Evolutionary conservation across 2,113 vertebrate species (phyloP).

Genomic region (Lethenteron camtschaticum): DNA sequence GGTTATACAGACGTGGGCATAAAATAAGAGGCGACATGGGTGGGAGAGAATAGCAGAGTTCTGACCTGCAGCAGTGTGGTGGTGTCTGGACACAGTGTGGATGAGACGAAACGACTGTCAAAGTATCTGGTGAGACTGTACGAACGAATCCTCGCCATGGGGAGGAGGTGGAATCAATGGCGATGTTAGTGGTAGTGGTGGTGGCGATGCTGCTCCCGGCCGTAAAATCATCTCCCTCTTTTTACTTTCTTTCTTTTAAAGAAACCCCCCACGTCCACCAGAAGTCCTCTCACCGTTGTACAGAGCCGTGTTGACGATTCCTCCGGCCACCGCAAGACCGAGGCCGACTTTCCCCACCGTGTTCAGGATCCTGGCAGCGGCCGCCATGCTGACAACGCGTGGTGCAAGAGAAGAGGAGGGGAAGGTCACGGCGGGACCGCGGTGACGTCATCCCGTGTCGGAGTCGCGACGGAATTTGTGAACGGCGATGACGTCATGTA

Average conservation of each 20-base stretch:
- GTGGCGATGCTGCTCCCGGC: neutral
- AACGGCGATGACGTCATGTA: no score
- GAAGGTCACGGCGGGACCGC: slow-evolving; percentile 1
- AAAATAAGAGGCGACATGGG: no score
- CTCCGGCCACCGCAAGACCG: slow-evolving; percentile 53
- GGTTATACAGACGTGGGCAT: no score
- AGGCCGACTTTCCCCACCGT: slow-evolving; percentile 72
- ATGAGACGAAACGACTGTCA: no score
- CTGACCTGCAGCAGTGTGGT: no score
- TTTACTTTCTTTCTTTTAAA: no score
- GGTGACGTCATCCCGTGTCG: neutral
- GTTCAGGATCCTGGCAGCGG: slow-evolving; percentile 52
- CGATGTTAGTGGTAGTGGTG: neutral
- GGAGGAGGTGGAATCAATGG: neutral
- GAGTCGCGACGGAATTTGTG: no score
- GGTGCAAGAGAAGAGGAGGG: neutral
- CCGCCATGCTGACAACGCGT: neutral
- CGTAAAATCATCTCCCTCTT: neutral
- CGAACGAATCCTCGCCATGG: neutral
- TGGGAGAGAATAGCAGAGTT: no score
- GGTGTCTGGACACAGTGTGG: no score
- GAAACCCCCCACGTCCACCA: neutral
- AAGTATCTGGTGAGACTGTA: neutral
- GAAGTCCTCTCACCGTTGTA: slow-evolving; percentile 55
- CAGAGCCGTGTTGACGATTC: slow-evolving; percentile 73